These are phyloP conservation scores for Lucilia sericata DNA, from an alignment of 1,140 invertebrate genomes.

Conservation along the genomic window DNA sequence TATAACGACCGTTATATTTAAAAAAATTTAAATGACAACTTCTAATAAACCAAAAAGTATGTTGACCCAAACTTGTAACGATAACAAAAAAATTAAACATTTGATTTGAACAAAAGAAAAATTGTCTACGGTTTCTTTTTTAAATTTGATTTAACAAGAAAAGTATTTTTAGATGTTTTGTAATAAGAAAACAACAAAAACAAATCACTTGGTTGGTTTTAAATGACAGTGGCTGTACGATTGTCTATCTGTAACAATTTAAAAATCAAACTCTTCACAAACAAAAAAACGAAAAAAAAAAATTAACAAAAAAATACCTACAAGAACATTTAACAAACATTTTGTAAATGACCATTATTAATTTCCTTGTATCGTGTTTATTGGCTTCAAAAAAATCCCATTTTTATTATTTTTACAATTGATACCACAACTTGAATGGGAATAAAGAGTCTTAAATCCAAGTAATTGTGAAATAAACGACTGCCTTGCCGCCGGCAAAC, in stretches of 20 bases:
- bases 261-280: not conserved
- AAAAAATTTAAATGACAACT: not conserved
- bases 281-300: not conserved
- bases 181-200: not conserved
- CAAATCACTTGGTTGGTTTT: not conserved
- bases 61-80: not conserved
- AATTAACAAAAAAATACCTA: not conserved
- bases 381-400: not conserved
- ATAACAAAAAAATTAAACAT: not conserved
- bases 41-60: not conserved
- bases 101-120: not conserved
- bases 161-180: constrained; percentile 27
- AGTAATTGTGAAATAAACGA: not conserved
- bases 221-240: not conserved
- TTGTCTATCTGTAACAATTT: not conserved
- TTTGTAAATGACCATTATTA: constrained; percentile 2
- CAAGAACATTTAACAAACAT: not conserved
- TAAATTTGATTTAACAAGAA: not conserved
- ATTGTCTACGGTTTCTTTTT: constrained; percentile 14
- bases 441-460: not conserved
- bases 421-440: not conserved
- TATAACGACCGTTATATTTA: not conserved
- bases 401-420: too few relatives aligned
- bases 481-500: constrained; percentile 23
- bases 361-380: not conserved